These are phyloP conservation scores for Micromys minutus DNA, from an alignment of 2,113 vertebrate genomes.

Conservation along the genomic window DNA sequence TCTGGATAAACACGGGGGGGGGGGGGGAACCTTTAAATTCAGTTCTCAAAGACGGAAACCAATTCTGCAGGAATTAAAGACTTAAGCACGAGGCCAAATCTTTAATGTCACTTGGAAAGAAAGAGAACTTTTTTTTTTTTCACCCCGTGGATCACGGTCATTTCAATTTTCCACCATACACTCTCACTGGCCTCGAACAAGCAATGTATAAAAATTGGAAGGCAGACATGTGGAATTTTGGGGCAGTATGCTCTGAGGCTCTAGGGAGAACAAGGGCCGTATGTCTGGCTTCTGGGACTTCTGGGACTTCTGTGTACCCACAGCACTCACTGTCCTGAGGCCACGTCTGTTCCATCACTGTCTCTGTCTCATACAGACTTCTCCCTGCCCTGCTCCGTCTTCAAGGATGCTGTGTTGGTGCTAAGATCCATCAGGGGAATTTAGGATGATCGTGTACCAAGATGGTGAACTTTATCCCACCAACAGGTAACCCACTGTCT, in stretches of 20 bases:
- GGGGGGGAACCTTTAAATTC: background rate
- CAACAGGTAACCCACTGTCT: background rate
- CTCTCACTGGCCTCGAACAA: background rate
- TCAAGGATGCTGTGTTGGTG: background rate
- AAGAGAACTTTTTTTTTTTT: accelerated
- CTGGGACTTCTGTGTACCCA: background rate
- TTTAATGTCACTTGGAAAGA: background rate
- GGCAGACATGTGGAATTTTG: no score
- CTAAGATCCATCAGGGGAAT: background rate
- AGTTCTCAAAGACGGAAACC: background rate
- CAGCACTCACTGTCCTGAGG: background rate
- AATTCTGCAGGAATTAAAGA: background rate
- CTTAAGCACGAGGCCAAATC: background rate
- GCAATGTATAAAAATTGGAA: no score
- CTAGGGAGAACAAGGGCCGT: background rate
- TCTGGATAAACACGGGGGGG: background rate
- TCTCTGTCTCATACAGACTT: background rate
- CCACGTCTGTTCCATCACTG: no score
- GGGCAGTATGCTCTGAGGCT: background rate
- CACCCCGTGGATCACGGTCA: background rate
- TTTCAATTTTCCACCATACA: background rate
- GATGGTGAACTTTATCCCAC: background rate
- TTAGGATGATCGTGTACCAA: background rate
- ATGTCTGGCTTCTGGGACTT: background rate
- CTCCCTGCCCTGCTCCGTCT: background rate